Evolutionary conservation across 2,888 invertebrate species (phyloP), one percentile per base, ranked within the genome.

Genomic region (Pheosia gnoma): DNA sequence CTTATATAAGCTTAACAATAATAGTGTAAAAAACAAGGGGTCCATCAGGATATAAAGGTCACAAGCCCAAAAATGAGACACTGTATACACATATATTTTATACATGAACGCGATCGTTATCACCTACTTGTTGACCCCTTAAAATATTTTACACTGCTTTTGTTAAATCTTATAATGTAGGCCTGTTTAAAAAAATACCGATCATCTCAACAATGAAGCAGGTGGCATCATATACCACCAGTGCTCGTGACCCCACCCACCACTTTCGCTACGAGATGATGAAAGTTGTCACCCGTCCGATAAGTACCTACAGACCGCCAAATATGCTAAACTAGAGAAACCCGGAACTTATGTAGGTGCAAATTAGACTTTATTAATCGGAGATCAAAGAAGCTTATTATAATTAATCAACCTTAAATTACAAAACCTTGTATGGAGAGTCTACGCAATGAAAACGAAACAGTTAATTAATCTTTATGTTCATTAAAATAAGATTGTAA

Each of bases 281-380:
- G 77, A 77, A 75, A 75, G 77, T 75, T 70, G 77, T 75, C 77
- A 72, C 51, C 67, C 58, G 57, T 60, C 43, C 45, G 45, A 61
- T 65, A 25, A 25, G 25, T 25, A 25, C 25, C 25, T 25, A 62
- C 61, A 54, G 43, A 47, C 36, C 66, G 62, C 59, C 65, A 56
- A 71, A 67, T 77, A 75, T 77, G 75, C 60, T 65, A 77, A 75
- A 69, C 58, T 65, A 67, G 77, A 66, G 75, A 75, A 74, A 75
- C 54, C 68, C 72, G 75, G 75, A 77, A 72, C 72, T 62, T 6
- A 36, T 5, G 37, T 37, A 49, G 41, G 57, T 60, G 57, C 52
- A 56, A 66, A 67, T 74, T 69, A 67, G 56, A 49, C 58, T 55
- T 39, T 39, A 60, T 59, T 65, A 66, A 68, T 56, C 58, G 13